A percentile compares a stretch with the other conserved stretches of the same genome.
Evolutionary conservation across 2,797 vertebrate species (phyloP).

Genomic region (Neosilurus mollespiculum): DNA sequence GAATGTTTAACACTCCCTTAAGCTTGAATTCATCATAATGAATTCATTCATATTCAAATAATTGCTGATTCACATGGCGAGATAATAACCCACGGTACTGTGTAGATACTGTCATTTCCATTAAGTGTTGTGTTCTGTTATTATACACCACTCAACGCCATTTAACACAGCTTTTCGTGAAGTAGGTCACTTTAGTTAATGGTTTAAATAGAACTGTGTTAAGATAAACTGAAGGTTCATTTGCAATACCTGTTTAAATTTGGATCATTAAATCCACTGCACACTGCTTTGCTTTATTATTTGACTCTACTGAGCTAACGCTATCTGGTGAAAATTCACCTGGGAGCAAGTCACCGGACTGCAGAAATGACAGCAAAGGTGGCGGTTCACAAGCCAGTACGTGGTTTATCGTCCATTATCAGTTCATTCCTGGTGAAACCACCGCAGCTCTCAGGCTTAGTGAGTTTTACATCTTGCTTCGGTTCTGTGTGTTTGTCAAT

Average conservation of each 20-base stretch:
- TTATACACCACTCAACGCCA: not conserved
- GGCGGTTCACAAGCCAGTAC: no score
- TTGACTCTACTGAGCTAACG: not conserved
- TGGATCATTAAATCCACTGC: not conserved
- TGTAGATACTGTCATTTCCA: not conserved
- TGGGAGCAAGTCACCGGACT: not conserved
- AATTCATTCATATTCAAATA: not conserved
- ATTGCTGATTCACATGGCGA: not conserved
- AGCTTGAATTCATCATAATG: not conserved
- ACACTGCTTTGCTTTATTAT: not conserved
- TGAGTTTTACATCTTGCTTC: no score
- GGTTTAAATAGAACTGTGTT: not conserved
- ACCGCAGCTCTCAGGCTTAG: no score
- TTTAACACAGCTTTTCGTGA: not conserved
- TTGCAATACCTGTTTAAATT: not conserved
- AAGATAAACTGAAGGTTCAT: not conserved
- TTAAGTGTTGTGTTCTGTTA: not conserved
- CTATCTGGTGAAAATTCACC: not conserved
- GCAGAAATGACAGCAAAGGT: not conserved
- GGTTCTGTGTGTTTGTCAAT: no score
- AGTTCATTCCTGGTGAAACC: no score
- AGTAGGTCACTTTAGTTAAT: not conserved
- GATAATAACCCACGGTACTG: not conserved
- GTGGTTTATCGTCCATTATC: no score
- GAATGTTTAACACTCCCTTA: not conserved